phyloP scores from a whole-genome alignment of 2,113 vertebrate species.

The Dasyurus viverrinus region DNA sequence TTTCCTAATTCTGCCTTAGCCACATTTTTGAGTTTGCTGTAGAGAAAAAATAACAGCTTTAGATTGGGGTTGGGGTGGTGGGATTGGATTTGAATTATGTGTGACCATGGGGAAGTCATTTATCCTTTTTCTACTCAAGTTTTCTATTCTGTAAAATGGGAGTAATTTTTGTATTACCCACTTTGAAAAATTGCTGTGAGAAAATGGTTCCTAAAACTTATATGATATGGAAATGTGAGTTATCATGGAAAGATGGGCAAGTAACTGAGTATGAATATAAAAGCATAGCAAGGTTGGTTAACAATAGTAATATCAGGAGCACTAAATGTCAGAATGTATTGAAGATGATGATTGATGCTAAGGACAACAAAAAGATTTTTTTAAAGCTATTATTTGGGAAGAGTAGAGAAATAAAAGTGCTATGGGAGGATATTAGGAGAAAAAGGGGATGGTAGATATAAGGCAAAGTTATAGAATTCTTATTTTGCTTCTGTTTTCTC shows the following conservation, averaged over 20 bases:
- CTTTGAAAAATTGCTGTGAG: not conserved
- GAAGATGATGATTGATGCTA: not conserved
- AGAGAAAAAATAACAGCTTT: not conserved
- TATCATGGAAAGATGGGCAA: not conserved
- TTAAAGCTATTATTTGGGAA: not conserved
- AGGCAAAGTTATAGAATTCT: not conserved
- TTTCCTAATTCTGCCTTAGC: not conserved
- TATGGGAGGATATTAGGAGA: not conserved
- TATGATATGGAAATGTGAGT: not conserved
- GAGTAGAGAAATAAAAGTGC: not conserved
- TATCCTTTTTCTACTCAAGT: not conserved
- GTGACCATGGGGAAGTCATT: not conserved
- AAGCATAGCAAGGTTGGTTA: not conserved
- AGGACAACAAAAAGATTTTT: not conserved
- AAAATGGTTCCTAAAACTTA: not conserved
- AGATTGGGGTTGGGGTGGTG: not conserved
- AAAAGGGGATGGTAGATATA: not conserved
- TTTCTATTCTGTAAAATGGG: not conserved
- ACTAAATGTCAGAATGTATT: not conserved
- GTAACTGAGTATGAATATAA: not conserved
- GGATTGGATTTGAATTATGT: not conserved
- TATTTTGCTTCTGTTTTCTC: not conserved
- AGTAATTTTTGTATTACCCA: not conserved
- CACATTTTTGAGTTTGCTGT: not conserved
- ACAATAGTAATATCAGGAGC: not conserved